These are phyloP conservation scores for Ridgeia piscesae DNA, from an alignment of 1,140 invertebrate species.

Conservation along the genomic window DNA sequence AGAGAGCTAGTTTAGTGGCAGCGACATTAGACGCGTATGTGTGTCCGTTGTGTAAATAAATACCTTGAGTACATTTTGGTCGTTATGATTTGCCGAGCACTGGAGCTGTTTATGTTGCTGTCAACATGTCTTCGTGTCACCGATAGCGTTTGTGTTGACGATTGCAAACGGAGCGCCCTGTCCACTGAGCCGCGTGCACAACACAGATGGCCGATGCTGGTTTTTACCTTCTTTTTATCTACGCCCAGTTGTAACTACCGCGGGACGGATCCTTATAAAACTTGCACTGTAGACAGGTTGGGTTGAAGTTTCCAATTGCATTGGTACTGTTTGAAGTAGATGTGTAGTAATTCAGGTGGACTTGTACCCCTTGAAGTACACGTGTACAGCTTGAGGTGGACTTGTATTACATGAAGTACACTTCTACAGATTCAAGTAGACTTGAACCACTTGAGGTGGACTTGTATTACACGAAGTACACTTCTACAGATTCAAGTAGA, in stretches of 20 bases:
- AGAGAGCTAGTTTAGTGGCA: neutral
- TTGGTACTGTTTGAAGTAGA: too few species aligned
- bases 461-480: too few species aligned
- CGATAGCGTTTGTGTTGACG: neutral
- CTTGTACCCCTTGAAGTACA: too few species aligned
- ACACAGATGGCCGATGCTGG: neutral
- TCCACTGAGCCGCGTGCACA: neutral
- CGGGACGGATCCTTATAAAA: neutral
- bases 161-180: neutral
- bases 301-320: too few species aligned
- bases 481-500: too few species aligned
- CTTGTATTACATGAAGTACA: too few species aligned
- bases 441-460: too few species aligned
- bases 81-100: neutral
- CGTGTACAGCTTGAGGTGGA: too few species aligned
- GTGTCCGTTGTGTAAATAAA: neutral
- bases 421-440: too few species aligned
- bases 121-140: neutral
- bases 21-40: neutral
- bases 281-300: neutral
- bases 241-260: neutral
- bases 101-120: neutral
- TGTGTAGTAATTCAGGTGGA: too few species aligned
- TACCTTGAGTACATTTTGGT: neutral
- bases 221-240: neutral